Percentiles rank a stretch among this genome's conserved stretches.
Conservation (phyloP, 2,113 vertebrate species). For the Scomber colias region DNA sequence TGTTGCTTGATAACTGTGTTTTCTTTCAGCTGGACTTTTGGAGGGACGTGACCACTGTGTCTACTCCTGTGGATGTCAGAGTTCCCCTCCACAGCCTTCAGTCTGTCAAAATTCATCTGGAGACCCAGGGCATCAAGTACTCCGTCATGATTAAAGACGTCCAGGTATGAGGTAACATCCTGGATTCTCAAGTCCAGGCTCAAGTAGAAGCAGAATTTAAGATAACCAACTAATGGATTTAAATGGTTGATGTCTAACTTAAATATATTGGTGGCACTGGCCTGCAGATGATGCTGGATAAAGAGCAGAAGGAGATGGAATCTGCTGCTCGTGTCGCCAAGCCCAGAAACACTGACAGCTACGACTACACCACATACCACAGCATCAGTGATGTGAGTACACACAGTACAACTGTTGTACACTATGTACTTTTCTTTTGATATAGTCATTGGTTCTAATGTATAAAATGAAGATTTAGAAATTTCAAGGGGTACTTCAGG, state of each 20-base stretch:
- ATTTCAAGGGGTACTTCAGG: no score
- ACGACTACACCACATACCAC: constrained; percentile 89
- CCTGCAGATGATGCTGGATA: constrained; percentile 85
- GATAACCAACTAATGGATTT: no score
- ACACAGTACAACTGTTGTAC: not conserved
- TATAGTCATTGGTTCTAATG: no score
- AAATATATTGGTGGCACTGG: not conserved
- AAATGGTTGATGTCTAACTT: not conserved
- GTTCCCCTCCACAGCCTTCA: constrained; percentile 85
- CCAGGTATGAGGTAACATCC: constrained; percentile 84
- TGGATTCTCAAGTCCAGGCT: not conserved
- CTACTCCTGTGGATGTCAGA: constrained; percentile 84
- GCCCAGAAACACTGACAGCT: constrained; percentile 82
- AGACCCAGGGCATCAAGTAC: constrained; percentile 82
- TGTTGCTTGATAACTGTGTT: constrained; percentile 8
- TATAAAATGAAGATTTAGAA: no score
- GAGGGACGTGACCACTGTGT: constrained; percentile 78
- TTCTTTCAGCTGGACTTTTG: constrained; percentile 90
- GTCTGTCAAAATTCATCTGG: constrained; percentile 85
- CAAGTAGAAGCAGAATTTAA: not conserved
- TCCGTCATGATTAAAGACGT: constrained; percentile 89
- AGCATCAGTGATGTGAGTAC: constrained; percentile 85
- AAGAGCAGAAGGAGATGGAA: constrained; percentile 86
- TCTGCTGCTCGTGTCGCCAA: constrained; percentile 21
- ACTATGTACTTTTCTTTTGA: no score